phyloP scores from a whole-genome alignment of 2,113 vertebrate species.

The Cyanocitta stelleri region DNA sequence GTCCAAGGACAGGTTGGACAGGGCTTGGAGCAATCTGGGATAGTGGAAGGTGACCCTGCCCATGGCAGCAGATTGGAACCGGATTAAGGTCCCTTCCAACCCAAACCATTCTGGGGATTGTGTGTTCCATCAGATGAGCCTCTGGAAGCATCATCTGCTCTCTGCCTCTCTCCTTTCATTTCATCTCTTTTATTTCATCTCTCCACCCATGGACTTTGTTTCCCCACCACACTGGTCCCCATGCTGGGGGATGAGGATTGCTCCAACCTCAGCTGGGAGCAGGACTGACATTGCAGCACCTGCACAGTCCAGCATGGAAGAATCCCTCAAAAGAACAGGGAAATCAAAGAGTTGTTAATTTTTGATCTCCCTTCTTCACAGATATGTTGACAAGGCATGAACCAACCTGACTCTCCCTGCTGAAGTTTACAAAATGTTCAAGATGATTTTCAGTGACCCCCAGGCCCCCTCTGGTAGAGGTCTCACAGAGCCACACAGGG shows the following conservation, averaged over 20 bases:
- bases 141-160: background rate
- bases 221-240: background rate
- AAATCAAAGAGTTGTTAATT: background rate
- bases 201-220: fast-evolving
- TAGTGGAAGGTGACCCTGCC: background rate
- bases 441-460: background rate
- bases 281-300: background rate
- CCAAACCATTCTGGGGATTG: too few relatives aligned
- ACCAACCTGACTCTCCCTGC: background rate
- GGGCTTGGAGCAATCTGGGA: fast-evolving
- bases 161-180: background rate
- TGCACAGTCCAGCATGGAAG: background rate
- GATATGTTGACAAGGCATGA: background rate
- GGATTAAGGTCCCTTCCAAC: background rate
- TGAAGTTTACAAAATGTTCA: background rate
- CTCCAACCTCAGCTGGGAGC: background rate
- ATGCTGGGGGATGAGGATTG: background rate
- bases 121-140: background rate
- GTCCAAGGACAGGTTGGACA: fast-evolving
- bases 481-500: background rate
- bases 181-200: background rate
- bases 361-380: background rate
- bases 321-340: background rate
- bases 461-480: background rate
- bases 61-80: fast-evolving